These are phyloP conservation scores for Prietella phreatophila DNA, from an alignment of 2,113 vertebrate species.

Conservation along the genomic window DNA sequence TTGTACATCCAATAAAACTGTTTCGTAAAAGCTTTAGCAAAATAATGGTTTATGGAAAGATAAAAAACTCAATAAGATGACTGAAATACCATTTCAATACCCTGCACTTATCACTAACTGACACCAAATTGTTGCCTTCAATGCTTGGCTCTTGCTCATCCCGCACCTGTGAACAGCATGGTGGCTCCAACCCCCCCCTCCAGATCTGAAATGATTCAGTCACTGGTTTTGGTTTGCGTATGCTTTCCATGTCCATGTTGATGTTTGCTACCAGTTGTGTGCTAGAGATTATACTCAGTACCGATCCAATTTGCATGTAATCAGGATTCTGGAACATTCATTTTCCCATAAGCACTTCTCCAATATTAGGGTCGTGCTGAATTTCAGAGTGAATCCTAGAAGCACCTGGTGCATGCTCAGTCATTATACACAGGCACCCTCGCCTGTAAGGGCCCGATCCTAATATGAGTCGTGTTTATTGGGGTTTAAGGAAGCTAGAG, in stretches of 20 bases:
- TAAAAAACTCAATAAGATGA: not conserved
- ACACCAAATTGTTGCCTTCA: not conserved
- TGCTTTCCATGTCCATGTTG: not conserved
- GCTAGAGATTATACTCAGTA: conserved; percentile 27
- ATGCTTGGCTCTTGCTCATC: not conserved
- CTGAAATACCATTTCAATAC: not conserved
- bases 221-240: not conserved
- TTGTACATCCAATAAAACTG: not conserved
- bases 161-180: not conserved
- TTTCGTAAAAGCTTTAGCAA: not conserved
- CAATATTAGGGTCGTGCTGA: not conserved
- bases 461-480: not conserved
- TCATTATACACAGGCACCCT: conserved; percentile 5
- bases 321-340: conserved; percentile 6
- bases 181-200: not conserved
- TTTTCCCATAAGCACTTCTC: not conserved
- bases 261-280: not conserved
- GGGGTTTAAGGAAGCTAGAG: not conserved
- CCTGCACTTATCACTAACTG: not conserved
- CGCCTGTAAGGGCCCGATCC: not conserved
- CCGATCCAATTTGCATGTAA: not conserved
- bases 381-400: not conserved
- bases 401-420: not conserved
- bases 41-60: not conserved
- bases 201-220: not conserved